Conservation (phyloP, 64 coral and sea anemone genomes). For the Anthopleura sola region DNA sequence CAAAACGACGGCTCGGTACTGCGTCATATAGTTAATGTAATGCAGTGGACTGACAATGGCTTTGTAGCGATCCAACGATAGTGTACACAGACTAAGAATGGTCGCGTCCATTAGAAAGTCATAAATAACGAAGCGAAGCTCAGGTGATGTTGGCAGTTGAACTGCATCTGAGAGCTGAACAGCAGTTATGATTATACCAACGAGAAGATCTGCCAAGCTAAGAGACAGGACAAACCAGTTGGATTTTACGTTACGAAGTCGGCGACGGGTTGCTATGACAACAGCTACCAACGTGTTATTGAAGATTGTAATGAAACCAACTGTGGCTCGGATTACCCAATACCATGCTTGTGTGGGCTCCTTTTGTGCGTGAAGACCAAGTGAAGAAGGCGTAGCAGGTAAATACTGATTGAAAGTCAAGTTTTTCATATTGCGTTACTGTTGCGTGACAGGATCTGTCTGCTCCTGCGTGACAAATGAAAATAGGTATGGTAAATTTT, state of each 20-base stretch:
- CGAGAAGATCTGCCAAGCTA: constrained; percentile 28
- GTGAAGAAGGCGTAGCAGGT: background rate
- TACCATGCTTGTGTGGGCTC: constrained; percentile 29
- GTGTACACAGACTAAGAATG: constrained; percentile 15
- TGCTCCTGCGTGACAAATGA: constrained; percentile 7
- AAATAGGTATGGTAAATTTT: background rate
- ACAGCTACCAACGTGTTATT: constrained; percentile 5
- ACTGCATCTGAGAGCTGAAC: constrained; percentile 9
- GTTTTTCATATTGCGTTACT: constrained; percentile 4
- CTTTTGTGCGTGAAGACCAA: constrained; percentile 11
- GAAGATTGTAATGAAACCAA: background rate
- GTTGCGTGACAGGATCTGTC: background rate
- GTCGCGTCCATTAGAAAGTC: constrained; percentile 23
- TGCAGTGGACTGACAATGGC: constrained; percentile 14
- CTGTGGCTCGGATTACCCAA: constrained; percentile 3
- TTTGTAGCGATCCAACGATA: constrained; percentile 9
- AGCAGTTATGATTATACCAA: constrained; percentile 3
- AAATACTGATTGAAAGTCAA: background rate
- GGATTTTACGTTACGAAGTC: background rate
- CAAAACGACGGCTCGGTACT: background rate
- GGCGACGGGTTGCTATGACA: constrained; percentile 21
- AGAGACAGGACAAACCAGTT: constrained; percentile 55
- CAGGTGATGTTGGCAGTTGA: background rate
- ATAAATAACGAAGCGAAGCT: constrained; percentile 1
- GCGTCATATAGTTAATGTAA: constrained; percentile 29